Conservation (phyloP, 2,888 invertebrate species). For the Sinopyrophorus schimmeli region DNA sequence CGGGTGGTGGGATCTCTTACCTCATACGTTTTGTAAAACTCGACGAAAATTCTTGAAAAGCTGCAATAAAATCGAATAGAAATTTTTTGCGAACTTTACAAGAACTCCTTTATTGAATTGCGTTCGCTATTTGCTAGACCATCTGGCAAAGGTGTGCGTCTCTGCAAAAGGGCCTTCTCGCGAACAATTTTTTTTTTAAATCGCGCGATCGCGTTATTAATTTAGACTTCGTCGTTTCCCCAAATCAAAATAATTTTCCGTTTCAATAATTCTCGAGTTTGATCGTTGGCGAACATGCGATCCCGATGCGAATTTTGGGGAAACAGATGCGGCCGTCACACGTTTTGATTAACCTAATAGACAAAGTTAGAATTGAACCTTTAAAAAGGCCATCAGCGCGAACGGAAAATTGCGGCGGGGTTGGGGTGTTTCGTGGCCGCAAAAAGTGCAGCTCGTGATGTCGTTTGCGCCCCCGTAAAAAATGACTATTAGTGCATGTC, state of each 20-base stretch:
- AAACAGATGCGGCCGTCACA: constrained; percentile 30
- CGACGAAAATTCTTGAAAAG: too few species aligned
- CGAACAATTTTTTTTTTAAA: too few species aligned
- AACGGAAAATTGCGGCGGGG: not conserved
- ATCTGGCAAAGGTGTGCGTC: too few species aligned
- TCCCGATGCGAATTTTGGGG: constrained; percentile 13
- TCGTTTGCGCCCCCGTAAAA: too few species aligned
- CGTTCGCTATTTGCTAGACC: too few species aligned
- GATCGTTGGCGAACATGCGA: constrained; percentile 27
- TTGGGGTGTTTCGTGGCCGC: not conserved
- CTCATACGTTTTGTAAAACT: too few species aligned
- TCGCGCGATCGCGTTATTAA: constrained; percentile 30
- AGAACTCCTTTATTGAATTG: too few species aligned
- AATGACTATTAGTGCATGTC: constrained; percentile 18
- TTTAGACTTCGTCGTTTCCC: constrained; percentile 25
- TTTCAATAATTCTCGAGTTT: constrained; percentile 21
- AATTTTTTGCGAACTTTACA: too few species aligned
- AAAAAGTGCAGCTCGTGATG: constrained; percentile 22
- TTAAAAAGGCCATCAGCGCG: constrained; percentile 11
- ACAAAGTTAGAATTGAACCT: constrained; percentile 23
- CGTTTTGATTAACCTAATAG: constrained; percentile 31
- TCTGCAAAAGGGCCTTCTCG: too few species aligned
- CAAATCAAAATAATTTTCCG: constrained; percentile 21
- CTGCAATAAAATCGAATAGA: too few species aligned
- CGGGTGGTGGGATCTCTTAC: too few species aligned